phyloP scores from a whole-genome alignment of 2,797 vertebrate genomes.

The Epinephelus malabaricus region DNA sequence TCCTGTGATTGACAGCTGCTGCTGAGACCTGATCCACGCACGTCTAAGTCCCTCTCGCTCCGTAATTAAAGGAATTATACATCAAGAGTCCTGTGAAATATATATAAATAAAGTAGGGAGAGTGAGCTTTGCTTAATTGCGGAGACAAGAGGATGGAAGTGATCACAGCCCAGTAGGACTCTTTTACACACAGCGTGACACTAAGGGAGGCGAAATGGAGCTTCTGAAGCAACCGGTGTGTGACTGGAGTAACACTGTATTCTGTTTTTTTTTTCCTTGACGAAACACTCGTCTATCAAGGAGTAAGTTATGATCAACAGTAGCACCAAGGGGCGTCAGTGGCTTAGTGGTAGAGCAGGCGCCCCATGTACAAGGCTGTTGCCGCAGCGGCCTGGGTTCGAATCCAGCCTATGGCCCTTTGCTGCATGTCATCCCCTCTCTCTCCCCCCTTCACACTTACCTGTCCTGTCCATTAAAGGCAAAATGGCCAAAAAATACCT shows the following conservation, averaged over 20 bases:
- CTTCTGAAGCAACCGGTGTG: constrained; percentile 40
- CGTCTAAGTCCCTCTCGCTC: constrained; percentile 35
- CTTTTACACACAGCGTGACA: constrained; percentile 58
- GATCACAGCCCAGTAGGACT: constrained; percentile 70
- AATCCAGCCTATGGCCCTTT: too few species aligned
- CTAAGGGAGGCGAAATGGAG: constrained; percentile 43
- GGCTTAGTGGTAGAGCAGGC: too few species aligned
- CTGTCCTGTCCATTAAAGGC: too few species aligned
- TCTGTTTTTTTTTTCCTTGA: constrained; percentile 24
- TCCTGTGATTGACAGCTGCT: constrained; percentile 70
- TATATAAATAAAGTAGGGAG: constrained; percentile 61
- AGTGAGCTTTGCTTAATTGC: constrained; percentile 70
- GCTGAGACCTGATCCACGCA: constrained; percentile 58
- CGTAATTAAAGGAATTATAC: constrained; percentile 80
- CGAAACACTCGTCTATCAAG: background rate
- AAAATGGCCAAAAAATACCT: too few species aligned
- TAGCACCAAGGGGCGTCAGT: too few species aligned
- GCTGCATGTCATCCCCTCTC: too few species aligned
- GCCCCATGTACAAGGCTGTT: too few species aligned
- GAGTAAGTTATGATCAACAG: background rate
- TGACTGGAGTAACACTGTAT: constrained; percentile 13
- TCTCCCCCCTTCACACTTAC: too few species aligned
- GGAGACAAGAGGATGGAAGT: constrained; percentile 68
- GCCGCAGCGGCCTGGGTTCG: too few species aligned
- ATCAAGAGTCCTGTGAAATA: constrained; percentile 75